Evolutionary conservation across 2,113 vertebrate genomes (phyloP), one percentile per base, ranked within the genome.

Genomic region (Archocentrus centrarchus): DNA sequence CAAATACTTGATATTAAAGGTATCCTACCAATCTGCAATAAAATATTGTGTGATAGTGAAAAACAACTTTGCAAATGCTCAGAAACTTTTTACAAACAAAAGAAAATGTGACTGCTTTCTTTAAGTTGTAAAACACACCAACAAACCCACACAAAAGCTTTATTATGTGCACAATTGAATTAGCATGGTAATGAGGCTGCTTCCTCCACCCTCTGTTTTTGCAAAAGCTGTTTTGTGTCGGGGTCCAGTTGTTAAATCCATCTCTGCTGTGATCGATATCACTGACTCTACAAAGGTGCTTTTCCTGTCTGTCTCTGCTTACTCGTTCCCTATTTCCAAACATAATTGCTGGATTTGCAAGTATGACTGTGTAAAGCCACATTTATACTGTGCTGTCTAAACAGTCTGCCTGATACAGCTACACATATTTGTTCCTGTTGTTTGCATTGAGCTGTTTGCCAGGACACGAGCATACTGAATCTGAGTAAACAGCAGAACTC

Each of bases 271-370:
- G 68, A 88, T 95, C 88, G 82, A 92, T 94, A 59, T 14, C 61
- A 92, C 88, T 90, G 92, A 94, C 89, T 79, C 41, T 59, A 39
- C 22, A 79, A 77, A 80, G 77, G 83, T 73, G 41, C 80, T 81
- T 81, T 66, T 79, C 75, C 63, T 75, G 57, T 82, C 75, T 50
- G n/a, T 81, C 57, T 86, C 30, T 66, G 80, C 55, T 73, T 55
- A 55, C 47, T 73, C 35, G 47, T 62, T 89, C 86, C 79, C 68
- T 68, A 22, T 75, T 70, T 13, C 20, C 17, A 62, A 73, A 81
- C 57, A 85, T 77, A 62, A 66, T 53, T 85, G 68, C 81, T 22
- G 8, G 14, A 22, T 61, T 76, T 58, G 57, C 64, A 87, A 55
- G 27, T 53, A 27, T 44, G 62, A 55, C 57, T 59, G 66, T 77